A percentile compares a stretch with the other conserved stretches of the same genome.
phyloP scores from a whole-genome alignment of 1,140 invertebrate species.

The Radopholus similis region DNA sequence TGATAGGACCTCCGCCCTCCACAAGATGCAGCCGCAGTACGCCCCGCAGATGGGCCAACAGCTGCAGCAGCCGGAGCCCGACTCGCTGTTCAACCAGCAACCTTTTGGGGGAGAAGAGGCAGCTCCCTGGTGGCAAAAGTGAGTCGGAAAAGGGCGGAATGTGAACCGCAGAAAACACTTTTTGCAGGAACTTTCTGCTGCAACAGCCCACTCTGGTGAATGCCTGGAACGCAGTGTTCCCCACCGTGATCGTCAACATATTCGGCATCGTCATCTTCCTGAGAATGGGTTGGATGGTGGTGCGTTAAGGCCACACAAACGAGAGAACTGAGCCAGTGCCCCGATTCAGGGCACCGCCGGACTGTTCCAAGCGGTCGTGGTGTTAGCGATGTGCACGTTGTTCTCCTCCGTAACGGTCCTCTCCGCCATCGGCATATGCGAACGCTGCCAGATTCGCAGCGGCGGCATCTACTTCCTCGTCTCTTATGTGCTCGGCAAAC shows the following conservation, averaged over 20 bases:
- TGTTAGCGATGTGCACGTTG: slow-evolving; percentile 80
- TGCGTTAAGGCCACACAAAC: no score
- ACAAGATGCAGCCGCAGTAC: not conserved
- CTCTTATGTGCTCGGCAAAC: slow-evolving; percentile 84
- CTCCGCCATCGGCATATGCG: slow-evolving; percentile 89
- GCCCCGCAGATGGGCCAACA: not conserved
- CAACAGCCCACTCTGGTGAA: slow-evolving; percentile 89
- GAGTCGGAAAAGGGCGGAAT: not conserved
- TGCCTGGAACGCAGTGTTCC: slow-evolving; percentile 95
- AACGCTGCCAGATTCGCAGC: slow-evolving; percentile 73
- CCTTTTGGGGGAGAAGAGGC: not conserved
- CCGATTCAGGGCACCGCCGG: slow-evolving; percentile 77
- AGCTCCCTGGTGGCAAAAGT: slow-evolving; percentile 48
- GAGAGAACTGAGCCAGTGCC: no score
- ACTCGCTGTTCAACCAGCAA: slow-evolving; percentile 29
- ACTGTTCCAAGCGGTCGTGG: slow-evolving; percentile 77
- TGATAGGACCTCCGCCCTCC: no score
- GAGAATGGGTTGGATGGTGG: slow-evolving; percentile 89
- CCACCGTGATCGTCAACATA: slow-evolving; percentile 87
- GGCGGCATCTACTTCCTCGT: slow-evolving; percentile 91
- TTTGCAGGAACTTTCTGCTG: slow-evolving; percentile 74
- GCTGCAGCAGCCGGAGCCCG: slow-evolving; percentile 2
- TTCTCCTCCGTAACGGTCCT: slow-evolving; percentile 83
- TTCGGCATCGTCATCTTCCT: slow-evolving; percentile 95
- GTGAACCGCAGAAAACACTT: not conserved